Base-by-base conservation (phyloP, 1,140 invertebrate genomes). In the Mamestra configurata region DNA sequence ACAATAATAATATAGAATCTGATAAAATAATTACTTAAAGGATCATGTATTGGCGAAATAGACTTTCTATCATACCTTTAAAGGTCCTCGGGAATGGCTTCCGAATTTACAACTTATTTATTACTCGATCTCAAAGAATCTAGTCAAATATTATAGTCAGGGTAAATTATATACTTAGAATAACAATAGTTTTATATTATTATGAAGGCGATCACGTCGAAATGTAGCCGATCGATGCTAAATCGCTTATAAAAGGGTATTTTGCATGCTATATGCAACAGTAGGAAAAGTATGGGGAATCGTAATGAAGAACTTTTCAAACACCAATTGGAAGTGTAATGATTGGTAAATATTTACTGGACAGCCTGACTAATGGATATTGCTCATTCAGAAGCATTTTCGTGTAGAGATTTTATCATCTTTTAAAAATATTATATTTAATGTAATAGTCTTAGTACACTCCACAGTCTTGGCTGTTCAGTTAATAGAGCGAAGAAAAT, bases 101-200 rank as follows among this genome's bases (percentile, higher is more conserved):
- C 81, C 81, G 81, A 85, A 75, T 76, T 76, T 57, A 59, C 80
- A 71, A 55, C 49, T 72, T 71, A 37, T 59, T 72, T 71, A 37
- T 59, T 76, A 79, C 24, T 78, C 40, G 75, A 85, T 81, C 55
- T 77, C 66, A 73, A 81, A 37, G 46, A 68, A 77, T 64, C 73
- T 85, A 85, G 81, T 85, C 83, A 77, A 68, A 77, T 82, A 82
- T 73, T 82, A 61, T 84, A 84, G 83, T 82, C 83, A 84, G 83
- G 83, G 80, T 84, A 84, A 82, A 80, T 53, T 66, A 55, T 66
- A 73, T 77, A 70, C 20, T 53, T 76, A 76, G 35, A 27, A 18
- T 76, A 73, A 73, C 27, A n/a, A 24, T 57, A 73, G 43, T 73
- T 73, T 37, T 37, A 15, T 57, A 73, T 55, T 13, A 72, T 6